phyloP scores from a whole-genome alignment of 2,797 vertebrate species.

The Kryptolebias ocellatus region DNA sequence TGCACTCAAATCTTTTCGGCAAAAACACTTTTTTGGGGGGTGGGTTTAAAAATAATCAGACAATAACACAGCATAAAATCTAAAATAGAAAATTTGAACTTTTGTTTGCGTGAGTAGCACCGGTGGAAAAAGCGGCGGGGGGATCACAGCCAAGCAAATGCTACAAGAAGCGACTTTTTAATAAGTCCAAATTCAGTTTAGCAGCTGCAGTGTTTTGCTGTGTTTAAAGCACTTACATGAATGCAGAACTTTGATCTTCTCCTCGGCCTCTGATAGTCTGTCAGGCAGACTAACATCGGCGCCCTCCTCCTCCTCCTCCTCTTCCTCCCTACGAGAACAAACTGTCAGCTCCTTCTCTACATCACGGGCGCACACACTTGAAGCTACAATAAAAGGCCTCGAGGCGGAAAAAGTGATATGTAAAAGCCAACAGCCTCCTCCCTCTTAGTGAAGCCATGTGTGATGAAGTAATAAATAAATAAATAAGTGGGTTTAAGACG shows the following conservation, averaged over 20 bases:
- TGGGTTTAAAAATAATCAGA: not conserved
- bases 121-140: slow-evolving; percentile 35
- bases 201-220: slow-evolving; percentile 18
- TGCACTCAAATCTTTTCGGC: not conserved
- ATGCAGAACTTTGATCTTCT: slow-evolving; percentile 94
- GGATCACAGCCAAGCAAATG: slow-evolving; percentile 31
- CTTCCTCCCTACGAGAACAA: slow-evolving; percentile 82
- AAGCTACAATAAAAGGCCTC: slow-evolving; percentile 19
- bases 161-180: slow-evolving; percentile 12
- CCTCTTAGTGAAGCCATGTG: slow-evolving; percentile 4
- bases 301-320: slow-evolving; percentile 85
- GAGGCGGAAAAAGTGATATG: not conserved
- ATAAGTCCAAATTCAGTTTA: slow-evolving; percentile 35
- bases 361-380: slow-evolving; percentile 22
- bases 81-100: not conserved
- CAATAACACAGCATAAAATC: not conserved
- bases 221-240: slow-evolving; percentile 85
- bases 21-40: not conserved
- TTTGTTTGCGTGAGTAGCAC: slow-evolving; percentile 18
- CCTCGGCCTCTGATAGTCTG: slow-evolving; percentile 92
- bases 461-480: not conserved
- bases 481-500: not conserved
- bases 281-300: slow-evolving; percentile 84
- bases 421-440: slow-evolving; percentile 14
- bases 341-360: slow-evolving; percentile 33